Percentiles rank a stretch among this genome's conserved stretches.
Conservation (phyloP, 2,113 vertebrate species). For the Cyprinodon tularosa region DNA sequence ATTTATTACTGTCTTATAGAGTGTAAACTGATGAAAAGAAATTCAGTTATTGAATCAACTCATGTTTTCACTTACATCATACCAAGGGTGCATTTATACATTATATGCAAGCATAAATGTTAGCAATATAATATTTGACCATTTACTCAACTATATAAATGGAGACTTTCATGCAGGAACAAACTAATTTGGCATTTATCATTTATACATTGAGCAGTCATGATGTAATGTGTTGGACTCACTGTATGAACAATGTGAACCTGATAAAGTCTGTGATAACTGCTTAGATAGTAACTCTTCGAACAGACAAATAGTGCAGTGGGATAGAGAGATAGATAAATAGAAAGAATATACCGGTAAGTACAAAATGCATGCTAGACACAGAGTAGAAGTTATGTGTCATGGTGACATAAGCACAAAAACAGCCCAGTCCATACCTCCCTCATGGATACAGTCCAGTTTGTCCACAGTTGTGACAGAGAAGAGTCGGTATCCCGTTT, state of each 20-base stretch:
- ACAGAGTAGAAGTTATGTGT: not conserved
- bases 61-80: no score
- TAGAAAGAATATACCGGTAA: not conserved
- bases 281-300: not conserved
- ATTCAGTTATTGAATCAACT: no score
- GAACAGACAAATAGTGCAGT: not conserved
- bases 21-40: no score
- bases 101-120: no score
- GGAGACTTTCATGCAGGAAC: no score
- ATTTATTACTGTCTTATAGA: no score
- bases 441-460: slow-evolving; percentile 92
- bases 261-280: slow-evolving; percentile 20
- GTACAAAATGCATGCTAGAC: not conserved
- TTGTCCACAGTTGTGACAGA: slow-evolving; percentile 93
- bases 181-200: no score
- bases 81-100: no score
- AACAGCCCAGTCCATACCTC: slow-evolving; percentile 80
- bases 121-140: no score
- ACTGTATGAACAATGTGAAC: slow-evolving; percentile 12
- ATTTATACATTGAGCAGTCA: not conserved
- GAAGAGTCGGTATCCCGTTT: slow-evolving; percentile 91
- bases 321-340: not conserved
- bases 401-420: not conserved
- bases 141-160: no score
- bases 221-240: not conserved